A percentile compares a stretch with the other conserved stretches of the same genome.
phyloP scores from a whole-genome alignment of 2,888 invertebrate genomes.

The Exocentrus adspersus region DNA sequence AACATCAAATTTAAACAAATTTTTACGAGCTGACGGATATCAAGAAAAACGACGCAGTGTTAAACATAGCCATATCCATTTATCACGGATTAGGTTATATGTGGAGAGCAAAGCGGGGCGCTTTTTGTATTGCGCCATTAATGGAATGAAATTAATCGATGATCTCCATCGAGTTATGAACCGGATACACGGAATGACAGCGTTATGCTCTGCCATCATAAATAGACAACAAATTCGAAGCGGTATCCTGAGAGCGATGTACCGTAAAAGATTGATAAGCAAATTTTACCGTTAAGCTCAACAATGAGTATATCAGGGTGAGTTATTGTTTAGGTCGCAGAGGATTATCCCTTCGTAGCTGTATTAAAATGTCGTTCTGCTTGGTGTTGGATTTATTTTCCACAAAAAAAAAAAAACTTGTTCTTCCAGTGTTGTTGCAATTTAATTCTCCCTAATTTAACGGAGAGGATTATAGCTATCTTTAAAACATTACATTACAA shows the following conservation, averaged over 20 bases:
- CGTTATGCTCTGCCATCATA: slow-evolving; percentile 7
- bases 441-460: too few relatives aligned
- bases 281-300: slow-evolving; percentile 9
- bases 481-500: too few relatives aligned
- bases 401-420: too few relatives aligned
- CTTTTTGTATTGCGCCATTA: neutral
- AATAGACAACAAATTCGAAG: slow-evolving; percentile 6
- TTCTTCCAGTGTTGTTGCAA: too few relatives aligned
- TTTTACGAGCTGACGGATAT: neutral
- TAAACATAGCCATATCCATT: neutral
- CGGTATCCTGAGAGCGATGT: slow-evolving; percentile 5
- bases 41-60: neutral
- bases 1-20: too few relatives aligned
- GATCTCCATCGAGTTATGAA: slow-evolving; percentile 9
- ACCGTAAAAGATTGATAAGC: slow-evolving; percentile 21
- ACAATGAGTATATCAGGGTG: slow-evolving; percentile 8
- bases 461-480: too few relatives aligned
- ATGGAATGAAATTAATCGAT: slow-evolving; percentile 11
- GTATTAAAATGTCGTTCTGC: neutral
- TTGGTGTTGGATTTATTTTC: too few relatives aligned
- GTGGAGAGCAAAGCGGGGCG: too few relatives aligned
- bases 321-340: neutral
- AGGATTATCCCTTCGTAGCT: neutral
- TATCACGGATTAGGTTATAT: neutral
- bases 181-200: neutral